These are phyloP conservation scores for Euzetes globulus DNA, from an alignment of 2,888 invertebrate species.

Conservation along the genomic window DNA sequence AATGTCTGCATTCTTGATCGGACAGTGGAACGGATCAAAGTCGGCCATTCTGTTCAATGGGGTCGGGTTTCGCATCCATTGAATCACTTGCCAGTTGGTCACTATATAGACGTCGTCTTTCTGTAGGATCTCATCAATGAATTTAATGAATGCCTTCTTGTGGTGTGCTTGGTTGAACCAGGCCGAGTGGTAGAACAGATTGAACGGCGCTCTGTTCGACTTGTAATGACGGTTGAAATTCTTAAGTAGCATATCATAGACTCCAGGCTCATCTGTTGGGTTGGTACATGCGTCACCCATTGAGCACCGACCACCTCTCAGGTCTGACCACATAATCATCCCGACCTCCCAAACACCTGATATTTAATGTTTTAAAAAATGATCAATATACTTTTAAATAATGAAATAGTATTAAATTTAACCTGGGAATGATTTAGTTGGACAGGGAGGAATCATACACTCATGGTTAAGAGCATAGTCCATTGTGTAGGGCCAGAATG, in stretches of 20 bases:
- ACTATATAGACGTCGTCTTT: conserved; percentile 75
- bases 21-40: conserved; percentile 76
- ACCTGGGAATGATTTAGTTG: conserved; percentile 79
- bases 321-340: conserved; percentile 95
- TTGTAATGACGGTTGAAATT: conserved; percentile 90
- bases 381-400: too few species aligned
- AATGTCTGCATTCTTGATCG: conserved; percentile 70
- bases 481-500: conserved; percentile 91
- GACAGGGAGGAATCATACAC: conserved; percentile 92
- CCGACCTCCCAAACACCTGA: conserved; percentile 46
- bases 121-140: conserved; percentile 59
- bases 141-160: conserved; percentile 86
- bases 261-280: conserved; percentile 76
- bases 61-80: conserved; percentile 89
- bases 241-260: conserved; percentile 86
- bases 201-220: conserved; percentile 85
- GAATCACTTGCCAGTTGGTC: conserved; percentile 86
- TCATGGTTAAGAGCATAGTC: conserved; percentile 92
- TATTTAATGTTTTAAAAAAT: background rate
- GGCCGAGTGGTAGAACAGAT: conserved; percentile 84
- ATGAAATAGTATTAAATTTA: too few species aligned
- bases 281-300: conserved; percentile 94
- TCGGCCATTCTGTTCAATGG: conserved; percentile 59
- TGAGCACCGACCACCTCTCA: conserved; percentile 77
- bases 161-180: conserved; percentile 93